A percentile compares a stretch with the other conserved stretches of the same genome.
These are phyloP conservation scores for Monopis laevigella DNA, from an alignment of 2,888 invertebrate species.

Conservation along the genomic window DNA sequence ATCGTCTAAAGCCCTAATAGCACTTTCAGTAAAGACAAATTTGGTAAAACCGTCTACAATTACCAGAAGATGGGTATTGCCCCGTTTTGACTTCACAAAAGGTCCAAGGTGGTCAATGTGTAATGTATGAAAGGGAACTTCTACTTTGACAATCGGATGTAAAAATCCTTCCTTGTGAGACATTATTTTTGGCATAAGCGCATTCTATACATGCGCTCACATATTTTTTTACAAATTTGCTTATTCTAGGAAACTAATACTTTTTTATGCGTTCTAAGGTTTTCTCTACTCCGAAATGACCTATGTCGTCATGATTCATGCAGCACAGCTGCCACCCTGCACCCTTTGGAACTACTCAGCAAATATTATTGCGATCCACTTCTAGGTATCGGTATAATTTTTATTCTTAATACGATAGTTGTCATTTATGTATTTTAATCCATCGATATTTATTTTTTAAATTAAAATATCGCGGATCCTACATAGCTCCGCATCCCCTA, in stretches of 20 bases:
- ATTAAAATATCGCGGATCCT: conserved; percentile 17
- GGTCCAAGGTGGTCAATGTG: conserved; percentile 43
- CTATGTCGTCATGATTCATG: conserved; percentile 33
- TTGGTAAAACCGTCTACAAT: conserved; percentile 35
- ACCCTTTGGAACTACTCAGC: conserved; percentile 28
- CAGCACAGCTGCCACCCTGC: conserved; percentile 26
- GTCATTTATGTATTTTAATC: conserved; percentile 16
- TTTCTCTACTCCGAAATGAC: conserved; percentile 32
- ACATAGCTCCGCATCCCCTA: conserved; percentile 17
- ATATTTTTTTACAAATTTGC: conserved; percentile 32
- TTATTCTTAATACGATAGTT: conserved; percentile 19
- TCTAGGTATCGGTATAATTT: conserved; percentile 17
- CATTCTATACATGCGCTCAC: conserved; percentile 36
- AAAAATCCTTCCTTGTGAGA: conserved; percentile 28
- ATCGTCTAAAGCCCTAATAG: conserved; percentile 24
- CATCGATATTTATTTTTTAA: conserved; percentile 15
- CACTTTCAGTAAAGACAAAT: conserved; percentile 25
- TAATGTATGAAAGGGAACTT: conserved; percentile 34
- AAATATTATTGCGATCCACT: conserved; percentile 15
- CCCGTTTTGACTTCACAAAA: conserved; percentile 27
- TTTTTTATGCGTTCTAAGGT: conserved; percentile 25
- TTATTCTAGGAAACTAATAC: conserved; percentile 40
- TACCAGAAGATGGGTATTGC: conserved; percentile 30
- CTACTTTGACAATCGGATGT: conserved; percentile 36
- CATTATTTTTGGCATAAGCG: conserved; percentile 27